phyloP scores from a whole-genome alignment of 2,797 vertebrate genomes.

The Mus spretus region DNA sequence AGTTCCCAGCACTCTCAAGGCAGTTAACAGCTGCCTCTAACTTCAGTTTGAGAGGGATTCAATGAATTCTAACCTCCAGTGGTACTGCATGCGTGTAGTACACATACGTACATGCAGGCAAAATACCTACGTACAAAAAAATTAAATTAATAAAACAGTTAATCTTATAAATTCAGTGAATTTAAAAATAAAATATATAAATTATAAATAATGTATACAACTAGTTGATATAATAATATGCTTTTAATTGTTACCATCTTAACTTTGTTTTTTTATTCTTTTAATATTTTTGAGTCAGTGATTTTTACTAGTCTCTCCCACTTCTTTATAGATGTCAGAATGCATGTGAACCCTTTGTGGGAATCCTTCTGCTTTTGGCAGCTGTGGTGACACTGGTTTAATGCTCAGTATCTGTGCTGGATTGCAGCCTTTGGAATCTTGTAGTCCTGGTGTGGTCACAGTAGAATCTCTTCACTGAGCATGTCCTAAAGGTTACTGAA shows the following conservation, averaged over 20 bases:
- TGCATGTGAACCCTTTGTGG: background rate
- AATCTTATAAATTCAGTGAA: background rate
- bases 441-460: background rate
- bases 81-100: background rate
- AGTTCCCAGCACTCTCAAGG: background rate
- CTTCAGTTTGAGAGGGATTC: background rate
- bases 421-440: background rate
- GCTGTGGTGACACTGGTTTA: background rate
- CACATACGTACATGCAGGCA: background rate
- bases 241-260: background rate
- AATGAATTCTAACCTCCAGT: background rate
- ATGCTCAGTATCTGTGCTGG: rapidly evolving
- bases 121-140: background rate
- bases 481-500: background rate
- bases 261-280: background rate
- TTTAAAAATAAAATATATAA: background rate
- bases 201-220: background rate
- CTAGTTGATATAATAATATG: background rate
- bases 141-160: background rate
- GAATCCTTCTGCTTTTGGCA: background rate
- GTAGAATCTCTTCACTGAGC: background rate
- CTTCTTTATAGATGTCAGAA: background rate
- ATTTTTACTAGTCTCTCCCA: background rate
- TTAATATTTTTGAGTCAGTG: background rate
- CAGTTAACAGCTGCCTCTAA: background rate